Base-by-base conservation (phyloP, 2,797 vertebrate species). In the Salmo trutta region DNA sequence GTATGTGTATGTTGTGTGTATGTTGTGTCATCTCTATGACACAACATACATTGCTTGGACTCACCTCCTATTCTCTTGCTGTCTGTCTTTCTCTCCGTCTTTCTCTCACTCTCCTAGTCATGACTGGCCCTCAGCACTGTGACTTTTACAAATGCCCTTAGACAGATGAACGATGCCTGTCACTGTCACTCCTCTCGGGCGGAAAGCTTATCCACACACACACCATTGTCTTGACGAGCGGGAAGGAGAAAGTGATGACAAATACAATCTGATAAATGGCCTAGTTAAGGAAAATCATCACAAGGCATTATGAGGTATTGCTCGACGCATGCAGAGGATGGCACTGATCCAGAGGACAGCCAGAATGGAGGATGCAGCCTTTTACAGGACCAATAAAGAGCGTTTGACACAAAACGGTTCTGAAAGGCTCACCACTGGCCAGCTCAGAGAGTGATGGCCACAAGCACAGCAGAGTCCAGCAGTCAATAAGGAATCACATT, bases 401-500 rank as follows among this genome's bases (percentile, higher is more conserved):
- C 36, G 33, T 2, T 52, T 29, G 56, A 65, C 21, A 64, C 29
- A 5, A 62, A 24, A 73, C 77, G 12, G 27, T 53, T 54, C 41
- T 27, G 64, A 75, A 12, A 31, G 29, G 12, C 72, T 79, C 74
- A 66, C 80, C 73, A 52, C 75, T 77, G 74, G 77, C 81, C 52
- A 78, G 76, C 77, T 75, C 70, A 62, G 76, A 83, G 31, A 56
- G 16, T n/a, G 52, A 74, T 68, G 41, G 76, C 74, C 76, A 66
- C 19, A 84, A 53, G 41, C 21, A 21, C 27, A 36, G 29, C 82
- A 64, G 78, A 85, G 80, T 53, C 67, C 69, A 64, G 75, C 83
- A 87, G 84, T 84, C 82, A 79, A 83, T 78, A 52, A 85, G 81
- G 85, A 89, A 86, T 79, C 79, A 51, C 80, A 6, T 86, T 87